A percentile compares a stretch with the other conserved stretches of the same genome.
Conservation (phyloP, 1,140 invertebrate genomes). For the Anadara kagoshimensis region DNA sequence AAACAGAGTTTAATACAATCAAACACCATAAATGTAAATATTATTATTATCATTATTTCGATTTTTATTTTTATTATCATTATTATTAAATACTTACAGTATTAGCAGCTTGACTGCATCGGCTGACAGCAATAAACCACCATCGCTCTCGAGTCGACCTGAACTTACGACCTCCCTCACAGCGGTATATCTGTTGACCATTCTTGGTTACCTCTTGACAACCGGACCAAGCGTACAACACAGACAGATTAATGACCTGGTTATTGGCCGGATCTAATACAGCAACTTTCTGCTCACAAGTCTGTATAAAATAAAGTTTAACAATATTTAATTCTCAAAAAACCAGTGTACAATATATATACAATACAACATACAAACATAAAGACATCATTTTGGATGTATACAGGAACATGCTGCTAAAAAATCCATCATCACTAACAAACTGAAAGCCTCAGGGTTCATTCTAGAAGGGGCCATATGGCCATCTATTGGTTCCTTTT, state of each 20-base stretch:
- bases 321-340: too few species aligned
- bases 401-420: too few species aligned
- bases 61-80: too few species aligned
- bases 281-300: constrained; percentile 46
- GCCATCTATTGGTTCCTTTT: too few species aligned
- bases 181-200: constrained; percentile 37
- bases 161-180: constrained; percentile 49
- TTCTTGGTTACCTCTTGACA: constrained; percentile 30
- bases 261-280: constrained; percentile 47
- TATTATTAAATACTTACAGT: constrained; percentile 10
- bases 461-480: too few species aligned
- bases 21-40: too few species aligned
- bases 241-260: constrained; percentile 53
- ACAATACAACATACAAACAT: not conserved
- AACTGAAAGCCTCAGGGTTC: too few species aligned
- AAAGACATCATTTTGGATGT: too few species aligned
- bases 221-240: constrained; percentile 48
- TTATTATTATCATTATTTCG: too few species aligned
- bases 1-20: too few species aligned
- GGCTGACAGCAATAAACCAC: constrained; percentile 69
- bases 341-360: too few species aligned
- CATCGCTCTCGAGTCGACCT: constrained; percentile 67
- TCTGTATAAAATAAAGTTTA: constrained; percentile 28
- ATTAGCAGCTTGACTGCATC: constrained; percentile 51
- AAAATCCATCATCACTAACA: too few species aligned